phyloP scores from a whole-genome alignment of 2,113 vertebrate species.

The Pomatostomus ruficeps region DNA sequence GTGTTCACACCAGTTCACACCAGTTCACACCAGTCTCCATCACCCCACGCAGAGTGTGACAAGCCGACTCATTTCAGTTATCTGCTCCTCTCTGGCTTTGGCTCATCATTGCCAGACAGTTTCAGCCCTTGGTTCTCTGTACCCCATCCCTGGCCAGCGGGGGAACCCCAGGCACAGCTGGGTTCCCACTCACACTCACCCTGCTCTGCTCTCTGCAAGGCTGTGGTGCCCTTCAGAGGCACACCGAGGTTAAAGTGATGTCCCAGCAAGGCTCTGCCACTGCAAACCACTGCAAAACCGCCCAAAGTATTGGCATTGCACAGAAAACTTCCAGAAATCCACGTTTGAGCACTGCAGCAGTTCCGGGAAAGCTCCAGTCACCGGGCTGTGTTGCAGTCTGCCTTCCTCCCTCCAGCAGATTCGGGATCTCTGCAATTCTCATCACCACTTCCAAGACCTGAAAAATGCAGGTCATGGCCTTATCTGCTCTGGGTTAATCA shows the following conservation, averaged over 20 bases:
- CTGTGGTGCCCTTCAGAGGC: rapidly evolving
- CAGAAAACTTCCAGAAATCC: background rate
- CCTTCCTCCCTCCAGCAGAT: background rate
- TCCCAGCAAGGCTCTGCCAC: background rate
- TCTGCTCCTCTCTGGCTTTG: background rate
- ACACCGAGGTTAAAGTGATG: rapidly evolving
- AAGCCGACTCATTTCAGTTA: rapidly evolving
- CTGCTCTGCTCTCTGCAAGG: rapidly evolving
- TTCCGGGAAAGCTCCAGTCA: background rate
- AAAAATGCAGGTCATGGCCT: background rate
- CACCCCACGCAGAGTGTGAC: background rate
- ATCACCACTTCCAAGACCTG: background rate
- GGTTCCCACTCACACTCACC: background rate
- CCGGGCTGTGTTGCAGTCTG: background rate
- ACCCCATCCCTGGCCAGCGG: background rate
- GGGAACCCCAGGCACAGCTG: background rate
- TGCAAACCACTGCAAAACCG: background rate
- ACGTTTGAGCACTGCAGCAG: background rate
- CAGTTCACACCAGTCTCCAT: background rate
- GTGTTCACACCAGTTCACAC: background rate
- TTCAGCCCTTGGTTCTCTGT: rapidly evolving
- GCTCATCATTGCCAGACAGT: background rate
- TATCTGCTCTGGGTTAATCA: background rate
- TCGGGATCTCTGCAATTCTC: background rate
- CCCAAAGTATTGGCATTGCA: rapidly evolving